Percentiles rank a stretch among this genome's conserved stretches.
phyloP scores from a whole-genome alignment of 2,113 vertebrate species.

The Furnarius figulus region DNA sequence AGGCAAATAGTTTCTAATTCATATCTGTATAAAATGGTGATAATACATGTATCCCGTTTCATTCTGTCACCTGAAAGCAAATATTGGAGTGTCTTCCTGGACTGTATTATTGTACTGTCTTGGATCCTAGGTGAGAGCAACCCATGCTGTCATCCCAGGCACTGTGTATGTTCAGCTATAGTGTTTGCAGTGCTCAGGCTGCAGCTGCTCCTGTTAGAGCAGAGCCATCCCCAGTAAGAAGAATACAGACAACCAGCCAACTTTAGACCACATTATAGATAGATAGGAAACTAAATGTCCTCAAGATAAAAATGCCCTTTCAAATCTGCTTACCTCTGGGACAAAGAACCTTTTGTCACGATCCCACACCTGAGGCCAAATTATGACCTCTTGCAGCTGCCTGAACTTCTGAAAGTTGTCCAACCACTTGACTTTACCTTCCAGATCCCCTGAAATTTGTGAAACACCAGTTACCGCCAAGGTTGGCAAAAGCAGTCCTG shows the following conservation, averaged over 20 bases:
- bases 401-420: conserved; percentile 91
- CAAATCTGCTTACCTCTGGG: conserved; percentile 80
- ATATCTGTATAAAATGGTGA: neutral
- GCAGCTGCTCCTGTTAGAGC: neutral
- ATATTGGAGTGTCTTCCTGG: neutral
- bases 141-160: neutral
- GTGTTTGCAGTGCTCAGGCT: neutral
- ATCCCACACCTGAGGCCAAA: conserved; percentile 92
- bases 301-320: neutral
- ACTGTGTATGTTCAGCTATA: neutral
- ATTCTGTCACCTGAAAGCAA: neutral
- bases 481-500: neutral
- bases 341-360: conserved; percentile 87
- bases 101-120: accelerated
- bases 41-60: neutral
- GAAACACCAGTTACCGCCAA: neutral
- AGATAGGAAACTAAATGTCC: neutral
- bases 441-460: conserved; percentile 83
- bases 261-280: neutral
- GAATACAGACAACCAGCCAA: neutral
- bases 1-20: neutral
- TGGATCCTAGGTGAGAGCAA: neutral
- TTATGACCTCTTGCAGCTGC: conserved; percentile 85
- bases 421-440: conserved; percentile 94
- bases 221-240: neutral